These are phyloP conservation scores for Ictidomys tridecemlineatus DNA, from an alignment of 2,113 vertebrate genomes.

Conservation along the genomic window DNA sequence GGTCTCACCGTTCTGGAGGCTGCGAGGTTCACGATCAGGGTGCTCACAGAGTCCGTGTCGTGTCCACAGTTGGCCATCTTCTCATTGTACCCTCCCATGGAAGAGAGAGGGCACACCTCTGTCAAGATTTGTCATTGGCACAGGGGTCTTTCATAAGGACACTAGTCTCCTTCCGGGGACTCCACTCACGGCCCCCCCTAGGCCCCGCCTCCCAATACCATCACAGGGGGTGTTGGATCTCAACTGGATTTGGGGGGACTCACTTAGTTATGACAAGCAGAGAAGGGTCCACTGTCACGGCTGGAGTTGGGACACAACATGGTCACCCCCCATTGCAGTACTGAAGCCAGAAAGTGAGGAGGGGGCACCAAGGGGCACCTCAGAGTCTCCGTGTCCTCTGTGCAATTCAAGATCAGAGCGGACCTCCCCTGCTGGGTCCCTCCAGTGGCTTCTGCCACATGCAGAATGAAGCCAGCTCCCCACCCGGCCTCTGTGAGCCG, in stretches of 20 bases:
- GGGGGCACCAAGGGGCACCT: not conserved
- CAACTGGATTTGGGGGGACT: not conserved
- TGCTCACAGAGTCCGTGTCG: not conserved
- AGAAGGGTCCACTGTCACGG: not conserved
- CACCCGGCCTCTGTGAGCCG: accelerated
- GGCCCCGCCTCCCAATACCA: not conserved
- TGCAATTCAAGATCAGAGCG: not conserved
- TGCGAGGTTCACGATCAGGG: not conserved
- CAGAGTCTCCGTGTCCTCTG: not conserved
- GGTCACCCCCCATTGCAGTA: not conserved
- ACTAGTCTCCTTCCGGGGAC: not conserved
- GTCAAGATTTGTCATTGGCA: too few species aligned
- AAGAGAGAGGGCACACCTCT: not conserved
- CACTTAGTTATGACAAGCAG: not conserved
- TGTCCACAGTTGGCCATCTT: not conserved
- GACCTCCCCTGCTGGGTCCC: not conserved
- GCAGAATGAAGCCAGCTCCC: not conserved
- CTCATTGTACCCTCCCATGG: not conserved
- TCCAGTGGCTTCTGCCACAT: not conserved
- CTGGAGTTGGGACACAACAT: not conserved
- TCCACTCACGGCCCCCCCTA: not conserved
- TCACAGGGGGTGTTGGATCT: not conserved
- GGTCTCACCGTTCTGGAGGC: not conserved
- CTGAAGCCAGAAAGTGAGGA: not conserved
- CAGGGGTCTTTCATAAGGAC: not conserved